A percentile compares a stretch with the other conserved stretches of the same genome.
Evolutionary conservation across 2,888 invertebrate genomes (phyloP).

Genomic region (Eilema caniola): DNA sequence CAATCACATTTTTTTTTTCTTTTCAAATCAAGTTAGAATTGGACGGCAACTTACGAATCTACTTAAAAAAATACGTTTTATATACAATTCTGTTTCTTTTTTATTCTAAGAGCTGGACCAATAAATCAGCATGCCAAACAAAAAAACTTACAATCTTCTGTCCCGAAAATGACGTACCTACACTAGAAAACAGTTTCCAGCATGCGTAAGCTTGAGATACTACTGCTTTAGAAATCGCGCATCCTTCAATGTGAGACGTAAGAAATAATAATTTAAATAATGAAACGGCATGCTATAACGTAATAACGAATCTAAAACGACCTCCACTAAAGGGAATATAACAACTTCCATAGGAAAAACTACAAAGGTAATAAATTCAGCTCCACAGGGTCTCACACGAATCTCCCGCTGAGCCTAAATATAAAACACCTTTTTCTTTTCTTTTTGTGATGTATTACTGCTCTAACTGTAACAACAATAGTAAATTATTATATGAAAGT

Average conservation of each 20-base stretch:
- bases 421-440: constrained; percentile 6
- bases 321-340: background rate
- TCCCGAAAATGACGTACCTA: too few species aligned
- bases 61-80: too few species aligned
- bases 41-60: background rate
- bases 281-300: background rate
- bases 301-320: background rate
- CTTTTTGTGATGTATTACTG: constrained; percentile 26
- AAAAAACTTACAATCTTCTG: too few species aligned
- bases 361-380: background rate
- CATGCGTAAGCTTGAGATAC: too few species aligned
- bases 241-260: too few species aligned
- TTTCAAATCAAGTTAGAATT: constrained; percentile 10
- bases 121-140: background rate
- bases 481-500: constrained; percentile 22
- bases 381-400: constrained; percentile 7
- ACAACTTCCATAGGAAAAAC: background rate
- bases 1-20: constrained; percentile 33
- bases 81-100: too few species aligned
- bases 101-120: background rate
- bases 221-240: too few species aligned
- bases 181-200: too few species aligned
- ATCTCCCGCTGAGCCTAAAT: background rate
- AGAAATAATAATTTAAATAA: background rate
- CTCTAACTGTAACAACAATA: constrained; percentile 24